Evolutionary conservation across 2,113 vertebrate genomes (phyloP).

Genomic region (Phodopus roborovskii): DNA sequence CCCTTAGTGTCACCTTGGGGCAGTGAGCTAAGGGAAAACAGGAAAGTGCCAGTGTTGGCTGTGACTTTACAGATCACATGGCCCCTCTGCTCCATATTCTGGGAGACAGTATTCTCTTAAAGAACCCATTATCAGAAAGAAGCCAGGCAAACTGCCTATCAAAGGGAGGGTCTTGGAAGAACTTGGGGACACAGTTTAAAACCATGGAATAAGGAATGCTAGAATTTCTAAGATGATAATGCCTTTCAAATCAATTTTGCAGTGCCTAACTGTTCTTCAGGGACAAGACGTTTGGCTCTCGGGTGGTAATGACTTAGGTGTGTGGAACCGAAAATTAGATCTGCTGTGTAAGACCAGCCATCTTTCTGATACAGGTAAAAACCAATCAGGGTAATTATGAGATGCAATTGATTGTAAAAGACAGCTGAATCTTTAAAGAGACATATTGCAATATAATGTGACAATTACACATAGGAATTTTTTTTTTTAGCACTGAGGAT

Average conservation of each 20-base stretch:
- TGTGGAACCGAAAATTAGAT: conserved; percentile 94
- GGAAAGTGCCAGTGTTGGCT: not conserved
- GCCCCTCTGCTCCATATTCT: not conserved
- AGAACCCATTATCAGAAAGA: not conserved
- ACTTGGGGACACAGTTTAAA: conserved; percentile 6
- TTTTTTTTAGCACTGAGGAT: not conserved
- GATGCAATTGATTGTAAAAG: not conserved
- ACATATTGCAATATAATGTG: not conserved
- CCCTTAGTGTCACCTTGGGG: not conserved
- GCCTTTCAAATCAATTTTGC: conserved; percentile 76
- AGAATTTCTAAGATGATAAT: conserved; percentile 33
- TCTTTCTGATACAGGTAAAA: conserved; percentile 94
- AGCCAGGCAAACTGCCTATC: not conserved
- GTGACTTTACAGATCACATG: not conserved
- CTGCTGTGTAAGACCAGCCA: conserved; percentile 92
- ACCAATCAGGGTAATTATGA: conserved; percentile 27
- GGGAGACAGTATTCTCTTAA: not conserved
- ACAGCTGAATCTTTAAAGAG: conserved; percentile 31
- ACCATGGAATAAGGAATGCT: not conserved
- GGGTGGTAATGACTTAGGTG: conserved; percentile 93
- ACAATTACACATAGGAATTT: not conserved
- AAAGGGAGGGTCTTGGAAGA: not conserved
- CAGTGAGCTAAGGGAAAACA: not conserved
- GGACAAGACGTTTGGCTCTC: conserved; percentile 93
- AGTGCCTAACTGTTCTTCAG: conserved; percentile 95